Conservation (phyloP, 2,113 vertebrate species). For the Miniopterus natalensis region DNA sequence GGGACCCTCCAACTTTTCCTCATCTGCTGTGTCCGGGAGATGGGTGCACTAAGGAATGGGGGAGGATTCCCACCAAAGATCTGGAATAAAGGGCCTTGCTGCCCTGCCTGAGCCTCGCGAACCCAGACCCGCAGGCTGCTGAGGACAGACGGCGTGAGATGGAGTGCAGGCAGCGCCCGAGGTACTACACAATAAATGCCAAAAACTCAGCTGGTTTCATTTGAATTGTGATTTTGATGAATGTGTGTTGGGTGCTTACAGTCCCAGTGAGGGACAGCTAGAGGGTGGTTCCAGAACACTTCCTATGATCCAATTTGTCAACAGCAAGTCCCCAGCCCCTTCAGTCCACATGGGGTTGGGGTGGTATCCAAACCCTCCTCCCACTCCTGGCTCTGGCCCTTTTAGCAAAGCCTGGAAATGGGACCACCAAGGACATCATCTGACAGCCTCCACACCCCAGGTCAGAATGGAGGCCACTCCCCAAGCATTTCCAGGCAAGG, state of each 20-base stretch:
- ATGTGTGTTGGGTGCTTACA: not conserved
- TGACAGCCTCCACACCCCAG: not conserved
- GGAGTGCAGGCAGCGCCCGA: not conserved
- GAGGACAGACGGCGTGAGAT: not conserved
- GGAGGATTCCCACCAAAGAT: not conserved
- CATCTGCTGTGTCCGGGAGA: not conserved
- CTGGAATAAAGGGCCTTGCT: not conserved
- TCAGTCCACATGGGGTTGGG: rapidly evolving
- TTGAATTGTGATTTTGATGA: not conserved
- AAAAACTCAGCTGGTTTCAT: not conserved
- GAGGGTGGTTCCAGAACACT: not conserved
- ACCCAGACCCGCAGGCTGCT: not conserved
- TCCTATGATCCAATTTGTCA: not conserved
- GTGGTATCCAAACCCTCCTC: not conserved
- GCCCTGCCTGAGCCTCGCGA: not conserved
- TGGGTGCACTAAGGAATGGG: not conserved
- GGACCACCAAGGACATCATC: not conserved
- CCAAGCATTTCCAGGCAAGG: not conserved
- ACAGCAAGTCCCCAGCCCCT: not conserved
- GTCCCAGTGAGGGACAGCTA: not conserved
- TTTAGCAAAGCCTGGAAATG: not conserved
- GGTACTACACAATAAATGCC: conserved; percentile 18
- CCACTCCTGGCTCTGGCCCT: not conserved
- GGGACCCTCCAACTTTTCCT: not conserved
- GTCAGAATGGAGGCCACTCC: not conserved